These are phyloP conservation scores for Champsocephalus gunnari DNA, from an alignment of 2,797 vertebrate genomes.

Conservation along the genomic window DNA sequence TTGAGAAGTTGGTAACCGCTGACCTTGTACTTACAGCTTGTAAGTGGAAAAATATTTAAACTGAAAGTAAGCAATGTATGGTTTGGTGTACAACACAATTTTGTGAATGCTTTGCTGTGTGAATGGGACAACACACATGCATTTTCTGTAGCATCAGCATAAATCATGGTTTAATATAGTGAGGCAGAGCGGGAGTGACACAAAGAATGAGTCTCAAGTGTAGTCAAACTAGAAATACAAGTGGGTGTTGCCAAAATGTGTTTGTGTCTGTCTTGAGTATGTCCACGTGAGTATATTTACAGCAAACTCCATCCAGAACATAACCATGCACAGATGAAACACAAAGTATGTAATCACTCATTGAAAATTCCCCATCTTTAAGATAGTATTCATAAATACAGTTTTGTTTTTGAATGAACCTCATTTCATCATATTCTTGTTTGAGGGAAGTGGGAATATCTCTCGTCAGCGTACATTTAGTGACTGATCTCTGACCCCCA, in stretches of 20 bases:
- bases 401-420: neutral
- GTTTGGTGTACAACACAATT: conserved; percentile 4
- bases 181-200: conserved; percentile 46
- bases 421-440: conserved; percentile 32
- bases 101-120: conserved; percentile 6
- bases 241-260: conserved; percentile 65
- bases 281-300: conserved; percentile 45
- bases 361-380: neutral
- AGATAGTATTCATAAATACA: neutral
- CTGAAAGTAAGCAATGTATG: neutral
- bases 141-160: conserved; percentile 29
- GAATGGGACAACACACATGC: conserved; percentile 18
- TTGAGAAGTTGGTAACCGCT: neutral
- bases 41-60: conserved; percentile 4
- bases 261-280: conserved; percentile 41
- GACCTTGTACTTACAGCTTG: conserved; percentile 10
- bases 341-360: conserved; percentile 1
- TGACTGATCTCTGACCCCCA: conserved; percentile 25
- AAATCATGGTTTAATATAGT: conserved; percentile 38
- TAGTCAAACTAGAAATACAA: conserved; percentile 80
- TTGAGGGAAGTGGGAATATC: conserved; percentile 32
- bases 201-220: conserved; percentile 63
- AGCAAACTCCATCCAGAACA: conserved; percentile 31
- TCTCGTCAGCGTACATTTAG: conserved; percentile 20
- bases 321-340: conserved; percentile 1